Base-by-base conservation (phyloP, 2,888 invertebrate species). In the Falcaria lacertinaria region DNA sequence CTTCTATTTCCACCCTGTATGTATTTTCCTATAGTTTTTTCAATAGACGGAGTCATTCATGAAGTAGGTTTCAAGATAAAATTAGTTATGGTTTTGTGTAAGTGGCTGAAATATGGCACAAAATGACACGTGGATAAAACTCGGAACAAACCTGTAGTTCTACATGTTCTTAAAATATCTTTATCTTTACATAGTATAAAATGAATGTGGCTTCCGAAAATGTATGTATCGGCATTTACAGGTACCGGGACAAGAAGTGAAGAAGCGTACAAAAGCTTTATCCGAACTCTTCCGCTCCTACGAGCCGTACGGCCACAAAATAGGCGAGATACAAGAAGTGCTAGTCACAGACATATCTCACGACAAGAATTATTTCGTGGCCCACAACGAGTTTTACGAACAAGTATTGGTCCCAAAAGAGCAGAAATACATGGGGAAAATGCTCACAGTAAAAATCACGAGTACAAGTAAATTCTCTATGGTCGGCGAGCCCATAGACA, bases 331-430 rank as follows among this genome's bases (percentile, higher is more conserved):
- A 0, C 93, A 97, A 48, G 90, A 93, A 2, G 95, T 98, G 0
- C 87, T 99, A 0, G 96, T 99, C 0, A 98, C 98, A 0, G 99
- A 99, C 79, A 81, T 95, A 42, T 97, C 98, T 0, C 95, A 96
- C 74, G 99, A 99, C 74, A 94, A 94, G 56, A 91, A 94, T 45
- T 94, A 96, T 78, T 97, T 92, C 70, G 99, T 99, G 6, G 98
- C 94, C 0, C 99, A 99, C 83, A 99, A 98, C 80, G 96, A 98
- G 73, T 95, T 85, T 69, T 99, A 99, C 71, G 98, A 98, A 70
- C 99, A 88, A 56, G 94, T 98, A 0, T 75, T 98, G 44, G 91
- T 98, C 0, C 96, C 97, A 0, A 94, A 95, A 86, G 90, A 92
- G 4, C 90, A 94, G 0, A 91, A 92, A 57, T 92, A 93, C 36